Evolutionary conservation across 2,888 invertebrate genomes (phyloP).

Genomic region (Heliconius hortense): DNA sequence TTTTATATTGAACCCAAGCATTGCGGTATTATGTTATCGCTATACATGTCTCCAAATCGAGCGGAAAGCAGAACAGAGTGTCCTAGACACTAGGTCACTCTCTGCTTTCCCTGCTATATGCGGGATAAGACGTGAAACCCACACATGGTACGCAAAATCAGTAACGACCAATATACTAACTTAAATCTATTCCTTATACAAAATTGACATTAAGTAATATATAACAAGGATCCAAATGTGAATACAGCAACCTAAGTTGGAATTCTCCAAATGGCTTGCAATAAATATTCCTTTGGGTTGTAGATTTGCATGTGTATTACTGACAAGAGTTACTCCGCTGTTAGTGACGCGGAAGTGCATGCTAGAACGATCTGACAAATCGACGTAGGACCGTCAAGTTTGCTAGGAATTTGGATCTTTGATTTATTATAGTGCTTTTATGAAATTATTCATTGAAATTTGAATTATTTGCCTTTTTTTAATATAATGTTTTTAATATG

Average conservation of each 20-base stretch:
- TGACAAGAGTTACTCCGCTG: slow-evolving; percentile 45
- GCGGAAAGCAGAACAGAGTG: no score
- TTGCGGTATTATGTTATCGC: neutral
- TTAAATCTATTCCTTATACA: neutral
- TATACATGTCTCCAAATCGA: no score
- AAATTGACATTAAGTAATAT: neutral
- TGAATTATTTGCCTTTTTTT: neutral
- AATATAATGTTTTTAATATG: neutral
- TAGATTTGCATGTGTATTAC: slow-evolving; percentile 59
- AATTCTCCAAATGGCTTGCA: slow-evolving; percentile 46
- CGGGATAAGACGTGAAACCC: no score
- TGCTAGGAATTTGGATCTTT: slow-evolving; percentile 19
- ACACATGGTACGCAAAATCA: no score
- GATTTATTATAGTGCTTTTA: slow-evolving; percentile 7
- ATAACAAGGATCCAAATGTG: neutral
- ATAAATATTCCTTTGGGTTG: slow-evolving; percentile 57
- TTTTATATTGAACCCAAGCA: neutral
- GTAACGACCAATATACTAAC: neutral
- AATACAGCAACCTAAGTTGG: slow-evolving; percentile 43
- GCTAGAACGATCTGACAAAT: slow-evolving; percentile 34
- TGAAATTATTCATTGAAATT: neutral
- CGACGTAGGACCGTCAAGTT: slow-evolving; percentile 28
- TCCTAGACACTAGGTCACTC: no score
- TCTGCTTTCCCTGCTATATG: no score
- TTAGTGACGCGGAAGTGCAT: slow-evolving; percentile 33